phyloP scores from a whole-genome alignment of 2,888 invertebrate genomes.

The Ferrisia virgata region DNA sequence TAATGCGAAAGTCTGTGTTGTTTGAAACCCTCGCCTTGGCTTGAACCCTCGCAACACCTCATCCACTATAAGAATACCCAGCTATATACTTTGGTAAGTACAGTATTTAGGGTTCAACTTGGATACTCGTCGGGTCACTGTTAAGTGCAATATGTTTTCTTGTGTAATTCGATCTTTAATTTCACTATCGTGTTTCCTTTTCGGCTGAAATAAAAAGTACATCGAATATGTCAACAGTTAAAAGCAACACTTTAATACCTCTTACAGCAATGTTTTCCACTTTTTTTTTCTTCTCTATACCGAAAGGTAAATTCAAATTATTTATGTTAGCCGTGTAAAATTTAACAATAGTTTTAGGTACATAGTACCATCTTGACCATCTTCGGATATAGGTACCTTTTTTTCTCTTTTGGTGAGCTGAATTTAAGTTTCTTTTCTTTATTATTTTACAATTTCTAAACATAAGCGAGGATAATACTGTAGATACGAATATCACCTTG shows the following conservation, averaged over 20 bases:
- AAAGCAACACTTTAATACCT: background rate
- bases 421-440: too few relatives aligned
- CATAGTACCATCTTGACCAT: background rate
- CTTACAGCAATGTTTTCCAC: background rate
- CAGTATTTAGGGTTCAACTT: too few relatives aligned
- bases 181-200: background rate
- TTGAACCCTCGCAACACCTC: background rate
- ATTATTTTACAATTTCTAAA: too few relatives aligned
- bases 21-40: background rate
- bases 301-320: background rate
- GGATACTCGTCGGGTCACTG: background rate
- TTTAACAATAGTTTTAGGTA: background rate
- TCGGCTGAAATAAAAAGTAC: background rate
- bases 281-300: background rate
- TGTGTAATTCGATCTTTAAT: slow-evolving; percentile 2
- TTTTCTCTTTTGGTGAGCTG: too few relatives aligned
- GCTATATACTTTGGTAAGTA: too few relatives aligned
- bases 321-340: background rate
- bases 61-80: too few relatives aligned
- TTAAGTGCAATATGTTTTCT: slow-evolving; percentile 7
- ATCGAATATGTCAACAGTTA: background rate
- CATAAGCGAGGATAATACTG: too few relatives aligned
- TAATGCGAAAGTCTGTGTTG: background rate
- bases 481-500: too few relatives aligned
- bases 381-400: too few relatives aligned